Evolutionary conservation across 2,113 vertebrate genomes (phyloP).

Genomic region (Gallinago jamesoni): DNA sequence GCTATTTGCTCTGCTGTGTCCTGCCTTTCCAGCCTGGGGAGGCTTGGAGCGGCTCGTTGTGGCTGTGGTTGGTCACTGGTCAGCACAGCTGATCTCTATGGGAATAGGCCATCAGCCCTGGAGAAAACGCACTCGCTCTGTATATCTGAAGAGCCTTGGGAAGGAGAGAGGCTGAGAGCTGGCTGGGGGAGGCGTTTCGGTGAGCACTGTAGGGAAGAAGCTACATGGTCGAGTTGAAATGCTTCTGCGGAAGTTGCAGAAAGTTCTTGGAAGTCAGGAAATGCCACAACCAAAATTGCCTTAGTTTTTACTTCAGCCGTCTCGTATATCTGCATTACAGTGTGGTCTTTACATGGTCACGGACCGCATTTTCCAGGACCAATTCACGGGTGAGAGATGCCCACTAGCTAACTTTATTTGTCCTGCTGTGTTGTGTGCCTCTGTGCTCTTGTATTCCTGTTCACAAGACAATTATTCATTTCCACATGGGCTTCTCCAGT

Average conservation of each 20-base stretch:
- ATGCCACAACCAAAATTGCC: neutral
- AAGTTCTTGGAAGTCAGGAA: conserved; percentile 38
- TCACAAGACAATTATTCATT: neutral
- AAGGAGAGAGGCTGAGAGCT: neutral
- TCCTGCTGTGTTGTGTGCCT: neutral
- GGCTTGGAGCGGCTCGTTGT: neutral
- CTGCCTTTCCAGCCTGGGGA: neutral
- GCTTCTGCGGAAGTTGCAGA: neutral
- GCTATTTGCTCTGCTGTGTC: neutral
- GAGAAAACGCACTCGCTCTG: neutral
- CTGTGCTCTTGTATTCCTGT: neutral
- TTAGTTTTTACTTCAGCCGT: neutral
- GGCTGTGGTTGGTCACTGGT: rapidly evolving
- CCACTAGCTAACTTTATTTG: neutral
- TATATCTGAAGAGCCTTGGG: neutral
- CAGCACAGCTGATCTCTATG: neutral
- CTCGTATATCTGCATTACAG: neutral
- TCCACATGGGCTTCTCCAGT: neutral
- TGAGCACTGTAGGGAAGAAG: neutral
- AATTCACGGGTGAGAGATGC: neutral
- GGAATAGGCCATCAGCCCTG: neutral
- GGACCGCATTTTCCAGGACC: neutral
- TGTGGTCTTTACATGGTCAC: neutral
- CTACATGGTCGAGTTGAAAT: neutral
- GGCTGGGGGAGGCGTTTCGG: neutral